Evolutionary conservation across 2,113 vertebrate genomes (phyloP).

Genomic region (Phyllostomus hastatus): DNA sequence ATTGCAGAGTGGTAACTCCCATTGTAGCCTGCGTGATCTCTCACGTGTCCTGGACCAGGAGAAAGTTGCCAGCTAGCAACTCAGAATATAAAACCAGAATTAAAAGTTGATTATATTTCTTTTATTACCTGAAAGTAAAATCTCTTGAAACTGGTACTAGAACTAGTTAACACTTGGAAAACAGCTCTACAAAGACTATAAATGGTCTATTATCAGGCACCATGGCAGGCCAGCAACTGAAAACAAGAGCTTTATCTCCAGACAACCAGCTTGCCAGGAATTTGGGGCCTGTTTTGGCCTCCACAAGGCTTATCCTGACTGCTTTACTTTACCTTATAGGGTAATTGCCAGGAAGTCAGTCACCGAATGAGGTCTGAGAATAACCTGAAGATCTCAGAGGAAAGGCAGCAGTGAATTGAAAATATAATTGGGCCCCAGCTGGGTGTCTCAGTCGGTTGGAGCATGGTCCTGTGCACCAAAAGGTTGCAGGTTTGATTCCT

Average conservation of each 20-base stretch:
- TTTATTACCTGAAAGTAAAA: background rate
- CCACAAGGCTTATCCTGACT: fast-evolving
- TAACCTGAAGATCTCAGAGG: background rate
- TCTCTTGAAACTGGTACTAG: background rate
- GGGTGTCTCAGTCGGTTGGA: too few species aligned
- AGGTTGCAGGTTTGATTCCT: too few species aligned
- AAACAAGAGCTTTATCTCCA: background rate
- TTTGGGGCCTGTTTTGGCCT: background rate
- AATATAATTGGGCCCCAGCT: background rate
- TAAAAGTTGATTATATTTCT: background rate
- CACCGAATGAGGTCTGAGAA: background rate
- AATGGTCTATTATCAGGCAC: background rate
- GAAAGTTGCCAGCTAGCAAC: background rate
- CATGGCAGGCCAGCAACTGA: background rate
- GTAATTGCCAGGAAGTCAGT: background rate
- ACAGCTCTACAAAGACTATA: background rate
- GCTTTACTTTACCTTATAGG: background rate
- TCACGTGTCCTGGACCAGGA: background rate
- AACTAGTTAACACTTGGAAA: background rate
- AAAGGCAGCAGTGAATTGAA: background rate
- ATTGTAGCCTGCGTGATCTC: fast-evolving
- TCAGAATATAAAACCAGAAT: background rate
- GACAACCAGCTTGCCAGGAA: background rate
- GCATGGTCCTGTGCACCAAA: too few species aligned
- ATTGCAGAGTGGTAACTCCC: background rate